Percentiles rank a stretch among this genome's conserved stretches.
Conservation (phyloP, 2,888 invertebrate genomes). For the Thera britannica region DNA sequence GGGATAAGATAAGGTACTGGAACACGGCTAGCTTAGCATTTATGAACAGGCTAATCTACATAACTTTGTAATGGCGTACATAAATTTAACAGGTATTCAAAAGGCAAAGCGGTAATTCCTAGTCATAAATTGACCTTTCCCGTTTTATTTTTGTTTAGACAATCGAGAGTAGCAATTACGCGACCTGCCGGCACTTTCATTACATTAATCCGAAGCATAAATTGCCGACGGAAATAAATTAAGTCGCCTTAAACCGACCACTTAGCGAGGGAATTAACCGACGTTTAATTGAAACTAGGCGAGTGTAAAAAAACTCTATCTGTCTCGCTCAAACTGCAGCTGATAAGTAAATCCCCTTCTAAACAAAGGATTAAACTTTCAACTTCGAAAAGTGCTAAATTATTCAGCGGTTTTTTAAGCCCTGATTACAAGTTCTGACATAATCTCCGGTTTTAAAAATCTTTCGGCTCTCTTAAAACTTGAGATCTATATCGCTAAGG, state of each 20-base stretch:
- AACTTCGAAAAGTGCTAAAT: constrained; percentile 51
- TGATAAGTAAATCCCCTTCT: constrained; percentile 74
- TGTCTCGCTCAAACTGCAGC: constrained; percentile 48
- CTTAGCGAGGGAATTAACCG: constrained; percentile 77
- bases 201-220: constrained; percentile 77
- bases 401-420: constrained; percentile 65
- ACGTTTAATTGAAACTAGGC: constrained; percentile 80
- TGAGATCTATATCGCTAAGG: constrained; percentile 50
- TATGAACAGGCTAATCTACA: constrained; percentile 9
- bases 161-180: constrained; percentile 73
- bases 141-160: constrained; percentile 64
- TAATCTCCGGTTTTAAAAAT: constrained; percentile 68
- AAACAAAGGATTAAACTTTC: constrained; percentile 72
- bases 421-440: constrained; percentile 69
- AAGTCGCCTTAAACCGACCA: constrained; percentile 75
- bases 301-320: constrained; percentile 61
- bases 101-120: constrained; percentile 24
- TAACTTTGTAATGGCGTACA: constrained; percentile 25
- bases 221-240: constrained; percentile 78
- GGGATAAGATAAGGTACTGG: not conserved
- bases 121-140: constrained; percentile 32
- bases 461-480: constrained; percentile 54
- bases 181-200: constrained; percentile 69
- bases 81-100: constrained; percentile 24
- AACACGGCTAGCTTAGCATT: not conserved